These are phyloP conservation scores for Eriosoma lanigerum DNA, from an alignment of 1,140 invertebrate genomes.

Conservation along the genomic window DNA sequence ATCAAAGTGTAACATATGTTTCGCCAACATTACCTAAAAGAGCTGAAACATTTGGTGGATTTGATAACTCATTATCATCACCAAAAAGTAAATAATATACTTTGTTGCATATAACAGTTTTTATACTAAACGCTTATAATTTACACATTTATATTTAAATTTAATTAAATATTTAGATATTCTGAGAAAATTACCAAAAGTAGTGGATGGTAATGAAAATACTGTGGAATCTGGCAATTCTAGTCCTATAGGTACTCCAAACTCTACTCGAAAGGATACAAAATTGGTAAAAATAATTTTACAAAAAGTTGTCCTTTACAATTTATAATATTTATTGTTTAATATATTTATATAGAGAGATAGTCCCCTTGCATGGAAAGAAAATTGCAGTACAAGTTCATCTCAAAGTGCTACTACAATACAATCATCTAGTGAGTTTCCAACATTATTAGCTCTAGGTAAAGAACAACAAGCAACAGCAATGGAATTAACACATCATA, in stretches of 20 bases:
- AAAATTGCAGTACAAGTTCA: slow-evolving; percentile 47
- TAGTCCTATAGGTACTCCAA: slow-evolving; percentile 57
- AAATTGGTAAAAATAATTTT: slow-evolving; percentile 15
- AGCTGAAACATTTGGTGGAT: slow-evolving; percentile 93
- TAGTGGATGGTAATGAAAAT: slow-evolving; percentile 46
- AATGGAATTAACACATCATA: slow-evolving; percentile 75
- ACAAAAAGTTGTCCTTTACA: background rate
- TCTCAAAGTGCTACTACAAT: slow-evolving; percentile 45
- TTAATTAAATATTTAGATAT: slow-evolving; percentile 41
- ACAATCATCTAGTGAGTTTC: slow-evolving; percentile 54
- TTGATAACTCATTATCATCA: slow-evolving; percentile 67
- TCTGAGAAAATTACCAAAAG: slow-evolving; percentile 47
- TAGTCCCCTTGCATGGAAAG: slow-evolving; percentile 53
- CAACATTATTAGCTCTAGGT: slow-evolving; percentile 60
- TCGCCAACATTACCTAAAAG: slow-evolving; percentile 82
- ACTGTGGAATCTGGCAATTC: slow-evolving; percentile 53
- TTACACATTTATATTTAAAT: background rate
- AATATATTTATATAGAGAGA: slow-evolving; percentile 24
- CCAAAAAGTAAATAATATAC: slow-evolving; percentile 35
- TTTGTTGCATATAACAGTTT: background rate
- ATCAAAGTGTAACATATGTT: slow-evolving; percentile 78
- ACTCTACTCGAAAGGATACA: slow-evolving; percentile 54
- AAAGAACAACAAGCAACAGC: slow-evolving; percentile 71
- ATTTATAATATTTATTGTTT: background rate
- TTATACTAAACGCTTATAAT: background rate